Evolutionary conservation across 2,888 invertebrate species (phyloP).

Genomic region (Tetheella fluctuosa): DNA sequence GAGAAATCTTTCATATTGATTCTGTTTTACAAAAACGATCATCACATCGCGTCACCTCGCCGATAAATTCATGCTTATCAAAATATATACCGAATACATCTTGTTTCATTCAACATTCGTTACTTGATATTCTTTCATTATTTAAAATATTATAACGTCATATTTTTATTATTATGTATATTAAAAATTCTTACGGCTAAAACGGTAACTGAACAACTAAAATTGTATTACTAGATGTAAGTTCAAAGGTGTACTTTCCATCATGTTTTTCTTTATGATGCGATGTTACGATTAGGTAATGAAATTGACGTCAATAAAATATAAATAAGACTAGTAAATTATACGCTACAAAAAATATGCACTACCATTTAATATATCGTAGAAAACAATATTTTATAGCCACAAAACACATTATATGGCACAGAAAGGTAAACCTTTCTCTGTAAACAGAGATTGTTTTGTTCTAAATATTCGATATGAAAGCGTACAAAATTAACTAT

Average conservation of each 20-base stretch:
- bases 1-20: slow-evolving; percentile 49
- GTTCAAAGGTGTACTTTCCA: slow-evolving; percentile 13
- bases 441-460: slow-evolving; percentile 34
- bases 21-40: slow-evolving; percentile 55
- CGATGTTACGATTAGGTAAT: slow-evolving; percentile 11
- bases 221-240: slow-evolving; percentile 14
- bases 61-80: slow-evolving; percentile 78
- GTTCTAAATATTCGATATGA: slow-evolving; percentile 50
- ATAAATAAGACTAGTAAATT: slow-evolving; percentile 62
- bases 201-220: slow-evolving; percentile 55
- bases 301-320: slow-evolving; percentile 35
- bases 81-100: slow-evolving; percentile 78
- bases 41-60: slow-evolving; percentile 53
- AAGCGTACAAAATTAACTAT: slow-evolving; percentile 66
- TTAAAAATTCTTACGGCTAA: slow-evolving; percentile 59
- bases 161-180: slow-evolving; percentile 54
- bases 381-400: slow-evolving; percentile 30
- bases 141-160: slow-evolving; percentile 59
- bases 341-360: slow-evolving; percentile 49
- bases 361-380: slow-evolving; percentile 37
- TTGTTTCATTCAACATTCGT: slow-evolving; percentile 51
- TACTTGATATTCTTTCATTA: slow-evolving; percentile 55
- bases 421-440: slow-evolving; percentile 60
- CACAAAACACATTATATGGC: slow-evolving; percentile 61
- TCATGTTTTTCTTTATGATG: slow-evolving; percentile 10